Evolutionary conservation across 2,113 vertebrate species (phyloP), one percentile per base, ranked within the genome.

Genomic region (Otolemur garnettii): DNA sequence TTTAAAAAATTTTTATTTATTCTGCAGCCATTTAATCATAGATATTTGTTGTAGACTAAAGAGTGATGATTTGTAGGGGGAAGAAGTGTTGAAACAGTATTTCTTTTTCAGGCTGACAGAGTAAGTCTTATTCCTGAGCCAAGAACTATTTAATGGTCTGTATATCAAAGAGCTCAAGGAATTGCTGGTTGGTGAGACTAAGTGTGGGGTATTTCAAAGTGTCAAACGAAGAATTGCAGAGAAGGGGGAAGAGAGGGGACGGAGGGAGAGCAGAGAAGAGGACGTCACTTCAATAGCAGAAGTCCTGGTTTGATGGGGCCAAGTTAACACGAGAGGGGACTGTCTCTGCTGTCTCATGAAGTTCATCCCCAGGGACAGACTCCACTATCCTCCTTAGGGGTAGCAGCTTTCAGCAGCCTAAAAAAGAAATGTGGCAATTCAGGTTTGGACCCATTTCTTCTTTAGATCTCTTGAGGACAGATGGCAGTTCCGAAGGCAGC

Each of bases 101-200:
- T 93, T 97, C 69, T 95, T n/a, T n/a, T 97, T 86, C 26, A 42
- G 22, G 66, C 62, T 86, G 96, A 96, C 93, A 80, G 11, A 42
- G 11, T 77, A 60, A 90, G 57, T 95, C 71, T 94, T 78, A 60
- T 69, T 2, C 33, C 26, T 17, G 53, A 50, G 74, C 83, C 93
- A 55, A 80, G 82, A 93, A 18, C 4, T 55, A 60, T 74, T 85
- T 97, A 69, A 72, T 80, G 96, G 74, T 92, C 75, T 62, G 4
- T 82, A n/a, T 75, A 87, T 84, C 90, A 86, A 83, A 57, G n/a
- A 71, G 60, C 66, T 90, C 35, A 33, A 62, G 57, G 66, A 88
- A 64, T 68, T 80, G 77, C 30, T 83, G 86, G 74, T 59, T 42
- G 38, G 11, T 45, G 4, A 80, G 57, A 30, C 2, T n/a, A 77